Base-by-base conservation (phyloP, 2,113 vertebrate genomes). In the Anolis carolinensis region DNA sequence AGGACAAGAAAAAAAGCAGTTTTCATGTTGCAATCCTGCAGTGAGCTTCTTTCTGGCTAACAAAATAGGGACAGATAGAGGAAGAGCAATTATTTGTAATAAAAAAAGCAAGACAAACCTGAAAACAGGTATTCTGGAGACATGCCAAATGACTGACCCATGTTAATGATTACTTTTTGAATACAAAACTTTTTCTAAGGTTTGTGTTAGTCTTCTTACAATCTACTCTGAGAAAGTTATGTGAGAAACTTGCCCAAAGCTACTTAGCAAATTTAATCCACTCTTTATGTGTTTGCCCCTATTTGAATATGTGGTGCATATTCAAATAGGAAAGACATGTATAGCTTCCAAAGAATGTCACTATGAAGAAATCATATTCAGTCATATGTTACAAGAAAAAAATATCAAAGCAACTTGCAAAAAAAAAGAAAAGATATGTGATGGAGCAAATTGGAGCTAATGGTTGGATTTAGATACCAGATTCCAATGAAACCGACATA, bases 21-120 rank as follows among this genome's bases (percentile, higher is more conserved):
- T 92, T 89, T 91, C 95, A 95, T 96, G 27, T 21, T 93, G 86
- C 44, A 34, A 48, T 89, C 62, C 59, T 85, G 14, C 74, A 83
- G 9, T 11, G 3, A 81, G 11, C 11, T 84, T 27, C 44, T 83
- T 68, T 73, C 88, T 91, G 63, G 21, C 65, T 39, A 83, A 88
- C n/a, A 90, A 71, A 89, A 62, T 4, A 4, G 32, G 1, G 10
- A 14, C 2, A 48, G 20, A 80, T 20, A 62, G 18, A 63, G 8
- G 21, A 34, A 5, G 80, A 48, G 50, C 36, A 44, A 4, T 73
- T 34, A 48, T 78, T 30, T 73, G 30, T 36, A 27, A 82, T 79
- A 11, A 23, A 14, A 23, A 84, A 62, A 62, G 27, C 25, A 77
- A 36, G 63, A 76, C 27, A 63, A 27, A 14, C 11, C 73, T 68